Evolutionary conservation across 37 sponge, comb jelly and placozoan species (phyloP), one percentile per base, ranked within the genome.

Genomic region (Mnemiopsis leidyi): DNA sequence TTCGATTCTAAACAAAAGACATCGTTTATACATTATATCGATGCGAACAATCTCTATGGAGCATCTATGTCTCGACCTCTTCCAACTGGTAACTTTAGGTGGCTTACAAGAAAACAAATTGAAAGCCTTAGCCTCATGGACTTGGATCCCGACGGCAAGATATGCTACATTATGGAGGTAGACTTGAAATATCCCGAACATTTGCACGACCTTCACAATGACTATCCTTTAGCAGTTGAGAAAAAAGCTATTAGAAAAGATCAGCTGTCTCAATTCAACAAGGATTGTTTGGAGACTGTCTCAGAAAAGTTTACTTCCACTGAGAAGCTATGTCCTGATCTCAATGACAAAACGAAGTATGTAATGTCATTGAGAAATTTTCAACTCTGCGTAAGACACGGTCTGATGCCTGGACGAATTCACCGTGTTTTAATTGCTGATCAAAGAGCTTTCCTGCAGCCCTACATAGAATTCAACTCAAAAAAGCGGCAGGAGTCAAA

Each of bases 21-120:
- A 23, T 29, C 92, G 24, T 92, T 67, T n/a, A 67, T 92, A 1
- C 5, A 92, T 5, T 92, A 92, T 32, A 23, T 92, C 21, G 92
- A 92, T 92, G 92, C 92, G 2, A 92, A 92, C 26, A 92, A 92
- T 40, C 32, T 92, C 1, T 92, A 92, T 61, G 92, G 92, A 29
- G 68, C 68, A 32, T 26, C 68, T 18, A 92, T 92, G 92, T 40
- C 30, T 7, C 23, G 35, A 38, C 21, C 30, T 2, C 61, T 92
- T 25, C 92, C 92, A n/a, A 61, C 68, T 1, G 31, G 32, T 5
- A 61, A 92, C 68, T 92, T 32, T 40, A 16, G 48, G 35, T 92
- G 92, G 92, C 68, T 39, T 16, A 1, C 13, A 2, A 3, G 1
- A 9, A n/a, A n/a, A 1, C 32, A 67, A 67, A 67, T 67, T 32